These are phyloP conservation scores for Sebastes trivittatus DNA, from an alignment of 2,797 vertebrate genomes.

Conservation along the genomic window DNA sequence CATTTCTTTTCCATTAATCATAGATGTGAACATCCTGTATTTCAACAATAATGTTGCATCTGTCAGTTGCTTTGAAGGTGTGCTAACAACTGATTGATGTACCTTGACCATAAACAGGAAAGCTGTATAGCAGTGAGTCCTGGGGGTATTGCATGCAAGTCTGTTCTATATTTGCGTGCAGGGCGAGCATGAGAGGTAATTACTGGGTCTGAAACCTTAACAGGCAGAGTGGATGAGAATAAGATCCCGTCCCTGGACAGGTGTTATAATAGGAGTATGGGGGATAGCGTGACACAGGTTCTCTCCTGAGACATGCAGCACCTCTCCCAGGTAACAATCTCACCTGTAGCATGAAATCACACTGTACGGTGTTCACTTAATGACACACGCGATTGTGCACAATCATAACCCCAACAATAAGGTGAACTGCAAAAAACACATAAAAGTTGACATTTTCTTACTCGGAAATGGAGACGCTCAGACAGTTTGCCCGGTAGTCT, in stretches of 20 bases:
- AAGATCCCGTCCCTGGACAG: constrained; percentile 63
- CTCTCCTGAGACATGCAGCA: constrained; percentile 56
- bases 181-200: constrained; percentile 59
- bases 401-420: constrained; percentile 23
- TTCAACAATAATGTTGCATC: not conserved
- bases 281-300: constrained; percentile 78
- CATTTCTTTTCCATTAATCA: not conserved
- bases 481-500: constrained; percentile 22
- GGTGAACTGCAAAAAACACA: constrained; percentile 44
- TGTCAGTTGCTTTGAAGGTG: constrained; percentile 6
- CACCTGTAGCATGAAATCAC: constrained; percentile 54
- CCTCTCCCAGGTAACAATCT: constrained; percentile 68
- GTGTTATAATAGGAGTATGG: constrained; percentile 77
- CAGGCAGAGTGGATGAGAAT: constrained; percentile 54
- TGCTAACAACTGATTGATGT: constrained; percentile 40
- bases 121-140: constrained; percentile 24
- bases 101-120: constrained; percentile 22
- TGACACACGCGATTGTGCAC: constrained; percentile 55
- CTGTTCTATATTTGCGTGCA: constrained; percentile 35
- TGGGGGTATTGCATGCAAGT: constrained; percentile 62
- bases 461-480: constrained; percentile 13
- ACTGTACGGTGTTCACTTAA: constrained; percentile 49
- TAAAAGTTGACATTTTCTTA: constrained; percentile 35
- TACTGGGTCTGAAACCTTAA: constrained; percentile 64
- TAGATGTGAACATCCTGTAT: not conserved